Conservation (phyloP, 1,140 invertebrate species). For the Procambarus virginalis region DNA sequence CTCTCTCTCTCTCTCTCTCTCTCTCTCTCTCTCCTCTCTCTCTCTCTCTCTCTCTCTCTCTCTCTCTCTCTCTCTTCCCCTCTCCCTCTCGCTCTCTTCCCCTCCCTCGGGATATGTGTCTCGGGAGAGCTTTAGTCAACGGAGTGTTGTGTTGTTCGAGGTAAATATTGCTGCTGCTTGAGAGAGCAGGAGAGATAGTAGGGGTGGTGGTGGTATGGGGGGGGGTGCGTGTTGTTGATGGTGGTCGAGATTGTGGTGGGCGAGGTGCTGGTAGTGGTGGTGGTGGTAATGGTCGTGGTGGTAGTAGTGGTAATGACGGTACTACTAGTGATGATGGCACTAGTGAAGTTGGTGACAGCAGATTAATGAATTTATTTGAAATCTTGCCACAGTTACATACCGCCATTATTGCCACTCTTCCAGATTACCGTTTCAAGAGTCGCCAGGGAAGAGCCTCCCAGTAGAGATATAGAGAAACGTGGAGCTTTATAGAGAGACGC, state of each 20-base stretch:
- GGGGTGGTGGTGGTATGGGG: background rate
- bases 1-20: too few species aligned
- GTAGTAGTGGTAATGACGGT: background rate
- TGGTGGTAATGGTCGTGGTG: background rate
- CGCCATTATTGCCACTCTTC: background rate
- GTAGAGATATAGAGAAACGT: background rate
- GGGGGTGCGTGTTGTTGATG: too few species aligned
- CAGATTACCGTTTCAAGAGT: background rate
- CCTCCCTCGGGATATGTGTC: background rate
- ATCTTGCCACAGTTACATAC: background rate
- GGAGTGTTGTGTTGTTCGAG: background rate
- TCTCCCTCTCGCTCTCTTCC: too few species aligned
- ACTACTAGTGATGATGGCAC: background rate
- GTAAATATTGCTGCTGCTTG: background rate
- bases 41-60: background rate
- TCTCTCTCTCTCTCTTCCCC: too few species aligned
- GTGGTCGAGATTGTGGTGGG: slow-evolving; percentile 1
- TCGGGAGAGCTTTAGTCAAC: background rate
- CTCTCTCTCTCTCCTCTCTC: background rate
- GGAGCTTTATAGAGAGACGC: background rate
- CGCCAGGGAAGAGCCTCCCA: background rate
- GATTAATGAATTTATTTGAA: background rate
- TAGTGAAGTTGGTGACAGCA: background rate
- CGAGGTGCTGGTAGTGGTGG: background rate
- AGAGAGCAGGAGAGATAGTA: background rate